Evolutionary conservation across 2,797 vertebrate genomes (phyloP), one percentile per base, ranked within the genome.

Genomic region (Onychomys leucogaster): DNA sequence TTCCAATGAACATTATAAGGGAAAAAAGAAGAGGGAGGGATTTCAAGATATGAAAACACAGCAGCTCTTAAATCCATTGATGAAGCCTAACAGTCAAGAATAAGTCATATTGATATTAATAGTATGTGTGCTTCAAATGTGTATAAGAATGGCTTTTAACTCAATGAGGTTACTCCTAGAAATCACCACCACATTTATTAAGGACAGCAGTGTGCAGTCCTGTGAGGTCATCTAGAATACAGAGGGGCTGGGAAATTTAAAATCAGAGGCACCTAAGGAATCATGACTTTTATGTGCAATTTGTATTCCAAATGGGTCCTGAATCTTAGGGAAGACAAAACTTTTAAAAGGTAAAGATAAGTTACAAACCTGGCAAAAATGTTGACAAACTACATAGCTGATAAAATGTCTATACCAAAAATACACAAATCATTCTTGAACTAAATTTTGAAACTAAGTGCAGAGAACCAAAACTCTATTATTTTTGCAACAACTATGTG

Each of bases 391-490:
- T 19, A 46, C 2, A 5, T 49, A n/a, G n/a, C 19, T 69, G 43
- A 78, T 4, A 69, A 96, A 88, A 71, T 92, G 65, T 46, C 59
- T 46, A 41, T 21, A 6, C 16, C 27, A 46, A 76, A 94, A 83
- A 84, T 11, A 86, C 57, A 67, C 29, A 90, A 90, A 63, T 84
- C 73, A 94, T 82, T 83, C 32, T 84, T 88, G 76, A 82, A 77
- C 17, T 77, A 0, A 90, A 89, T 76, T 89, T 94, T 43, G 86
- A 93, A 90, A 69, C 32, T 69, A 1, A 1, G 4, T 55, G 6
- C 34, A 23, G 8, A 5, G 0, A 83, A 41, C 46, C 76, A 57
- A 61, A 90, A 90, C 73, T 75, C 4, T 81, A 69, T 21, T 73
- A 21, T 52, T 23, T 92, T 90, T 46, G 21, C 10, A 63, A n/a